Percentiles rank a stretch among this genome's conserved stretches.
These are phyloP conservation scores for Lasioglossum lativentre DNA, from an alignment of 2,888 invertebrate genomes.

Conservation along the genomic window DNA sequence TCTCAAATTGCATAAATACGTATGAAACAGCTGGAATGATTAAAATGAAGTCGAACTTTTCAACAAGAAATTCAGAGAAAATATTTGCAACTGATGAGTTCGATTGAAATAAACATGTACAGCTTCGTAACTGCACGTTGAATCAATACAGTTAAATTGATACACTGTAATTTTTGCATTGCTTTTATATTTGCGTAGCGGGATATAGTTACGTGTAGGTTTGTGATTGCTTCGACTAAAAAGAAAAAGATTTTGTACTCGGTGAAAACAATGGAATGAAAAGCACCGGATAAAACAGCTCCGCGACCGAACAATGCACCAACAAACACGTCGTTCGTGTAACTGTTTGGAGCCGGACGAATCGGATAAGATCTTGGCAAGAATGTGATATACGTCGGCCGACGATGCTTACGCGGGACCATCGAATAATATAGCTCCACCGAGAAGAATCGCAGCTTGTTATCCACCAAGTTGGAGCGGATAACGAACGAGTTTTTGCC, in stretches of 20 bases:
- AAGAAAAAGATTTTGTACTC: not conserved
- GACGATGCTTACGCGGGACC: not conserved
- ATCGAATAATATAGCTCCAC: not conserved
- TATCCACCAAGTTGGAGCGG: not conserved
- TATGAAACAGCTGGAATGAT: no score
- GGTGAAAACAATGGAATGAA: not conserved
- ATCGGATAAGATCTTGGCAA: not conserved
- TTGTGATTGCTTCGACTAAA: not conserved
- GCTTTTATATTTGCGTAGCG: not conserved
- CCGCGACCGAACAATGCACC: not conserved
- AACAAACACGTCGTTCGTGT: not conserved
- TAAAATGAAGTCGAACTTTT: no score
- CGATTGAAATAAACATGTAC: no score
- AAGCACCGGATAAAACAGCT: not conserved
- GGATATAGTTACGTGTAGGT: not conserved
- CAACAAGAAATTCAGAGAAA: no score
- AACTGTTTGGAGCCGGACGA: not conserved
- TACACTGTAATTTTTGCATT: not conserved
- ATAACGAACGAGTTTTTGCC: not conserved
- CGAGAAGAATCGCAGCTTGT: not conserved
- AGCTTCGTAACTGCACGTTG: no score
- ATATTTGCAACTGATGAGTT: no score
- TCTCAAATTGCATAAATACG: no score
- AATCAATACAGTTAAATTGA: no score
- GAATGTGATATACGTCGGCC: not conserved